Percentiles rank a stretch among this genome's conserved stretches.
Evolutionary conservation across 2,113 vertebrate species (phyloP).

Genomic region (Caracal caracal): DNA sequence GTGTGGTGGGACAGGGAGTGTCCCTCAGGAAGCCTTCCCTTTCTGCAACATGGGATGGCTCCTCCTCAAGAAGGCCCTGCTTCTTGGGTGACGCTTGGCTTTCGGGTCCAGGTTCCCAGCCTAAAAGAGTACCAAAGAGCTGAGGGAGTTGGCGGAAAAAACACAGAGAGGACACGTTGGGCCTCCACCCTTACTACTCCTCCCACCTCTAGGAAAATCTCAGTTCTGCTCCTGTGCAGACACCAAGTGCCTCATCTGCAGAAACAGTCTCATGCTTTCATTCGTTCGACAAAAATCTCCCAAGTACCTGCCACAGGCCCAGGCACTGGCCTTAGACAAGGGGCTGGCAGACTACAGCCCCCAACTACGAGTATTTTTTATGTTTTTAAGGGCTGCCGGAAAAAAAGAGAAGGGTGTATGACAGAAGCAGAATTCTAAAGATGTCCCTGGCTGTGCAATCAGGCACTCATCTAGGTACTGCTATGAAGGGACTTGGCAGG

Average conservation of each 20-base stretch:
- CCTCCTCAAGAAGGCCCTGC: neutral
- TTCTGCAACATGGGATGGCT: accelerated
- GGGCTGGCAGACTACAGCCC: neutral
- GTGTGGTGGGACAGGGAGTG: accelerated
- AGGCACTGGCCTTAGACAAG: neutral
- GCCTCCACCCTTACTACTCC: too few species aligned
- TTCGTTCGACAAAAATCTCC: neutral
- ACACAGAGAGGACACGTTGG: neutral
- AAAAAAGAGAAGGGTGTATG: neutral
- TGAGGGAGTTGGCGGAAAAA: neutral
- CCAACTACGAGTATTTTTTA: neutral
- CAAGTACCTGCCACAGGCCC: neutral
- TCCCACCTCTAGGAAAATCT: neutral
- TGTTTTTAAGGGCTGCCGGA: neutral
- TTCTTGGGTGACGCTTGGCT: too few species aligned
- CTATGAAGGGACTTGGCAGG: neutral
- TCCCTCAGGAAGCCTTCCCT: neutral
- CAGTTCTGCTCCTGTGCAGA: neutral
- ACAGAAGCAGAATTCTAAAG: neutral
- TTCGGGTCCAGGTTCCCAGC: neutral
- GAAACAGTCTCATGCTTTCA: neutral
- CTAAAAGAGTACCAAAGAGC: conserved; percentile 46
- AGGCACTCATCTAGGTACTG: neutral
- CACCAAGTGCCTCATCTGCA: neutral
- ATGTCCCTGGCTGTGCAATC: neutral